Conservation (phyloP, 92 coral and sea anemone species). For the Blastomussa wellsi region DNA sequence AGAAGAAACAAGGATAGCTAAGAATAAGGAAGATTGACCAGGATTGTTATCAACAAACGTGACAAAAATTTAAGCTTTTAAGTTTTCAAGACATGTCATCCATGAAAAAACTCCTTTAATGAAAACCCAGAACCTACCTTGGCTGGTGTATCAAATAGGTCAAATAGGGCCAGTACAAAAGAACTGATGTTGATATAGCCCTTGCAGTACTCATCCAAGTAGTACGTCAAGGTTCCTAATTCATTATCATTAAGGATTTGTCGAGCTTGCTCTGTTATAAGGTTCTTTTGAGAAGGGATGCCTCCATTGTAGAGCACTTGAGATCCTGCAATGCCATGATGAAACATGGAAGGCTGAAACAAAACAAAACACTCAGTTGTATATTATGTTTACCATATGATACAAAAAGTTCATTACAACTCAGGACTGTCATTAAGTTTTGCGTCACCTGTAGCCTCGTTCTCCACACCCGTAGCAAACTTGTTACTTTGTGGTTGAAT, state of each 20-base stretch:
- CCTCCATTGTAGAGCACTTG: conserved; percentile 84
- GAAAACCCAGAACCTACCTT: conserved; percentile 65
- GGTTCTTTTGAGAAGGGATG: conserved; percentile 74
- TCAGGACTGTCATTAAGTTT: too few relatives aligned
- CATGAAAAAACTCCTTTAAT: too few relatives aligned
- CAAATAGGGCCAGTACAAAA: conserved; percentile 86
- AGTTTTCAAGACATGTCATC: too few relatives aligned
- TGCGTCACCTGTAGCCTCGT: too few relatives aligned
- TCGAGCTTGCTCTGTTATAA: conserved; percentile 82
- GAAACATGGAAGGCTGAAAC: conserved; percentile 73
- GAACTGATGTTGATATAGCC: conserved; percentile 67
- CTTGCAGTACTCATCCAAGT: conserved; percentile 78
- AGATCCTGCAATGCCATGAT: conserved; percentile 85
- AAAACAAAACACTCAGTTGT: background rate
- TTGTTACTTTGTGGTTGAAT: too few relatives aligned
- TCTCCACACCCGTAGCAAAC: too few relatives aligned
- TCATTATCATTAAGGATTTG: conserved; percentile 80
- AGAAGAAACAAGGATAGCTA: too few relatives aligned
- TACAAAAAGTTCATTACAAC: too few relatives aligned
- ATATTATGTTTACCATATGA: too few relatives aligned
- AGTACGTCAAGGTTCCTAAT: conserved; percentile 81
- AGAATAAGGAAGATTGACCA: too few relatives aligned
- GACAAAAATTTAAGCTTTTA: too few relatives aligned
- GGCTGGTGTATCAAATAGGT: conserved; percentile 81
- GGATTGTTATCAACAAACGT: too few relatives aligned